A percentile compares a stretch with the other conserved stretches of the same genome.
These are phyloP conservation scores for Ochotona curzoniae DNA, from an alignment of 2,113 vertebrate genomes.

Conservation along the genomic window DNA sequence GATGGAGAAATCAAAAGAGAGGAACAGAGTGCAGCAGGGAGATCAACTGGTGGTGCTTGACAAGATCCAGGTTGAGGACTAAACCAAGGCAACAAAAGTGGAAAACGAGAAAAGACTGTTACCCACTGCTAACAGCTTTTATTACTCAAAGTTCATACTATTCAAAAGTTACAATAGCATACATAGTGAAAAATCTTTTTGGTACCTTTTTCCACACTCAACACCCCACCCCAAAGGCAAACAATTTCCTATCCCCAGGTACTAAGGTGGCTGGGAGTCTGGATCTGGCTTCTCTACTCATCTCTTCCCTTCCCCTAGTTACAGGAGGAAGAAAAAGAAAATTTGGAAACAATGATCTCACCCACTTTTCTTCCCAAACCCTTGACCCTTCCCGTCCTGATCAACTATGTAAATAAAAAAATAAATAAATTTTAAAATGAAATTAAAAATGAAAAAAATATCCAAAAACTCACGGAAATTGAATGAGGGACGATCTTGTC, in stretches of 20 bases:
- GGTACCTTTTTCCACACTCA: background rate
- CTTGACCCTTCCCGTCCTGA: too few relatives aligned
- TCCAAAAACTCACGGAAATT: too few relatives aligned
- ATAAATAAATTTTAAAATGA: too few relatives aligned
- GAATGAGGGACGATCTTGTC: too few relatives aligned
- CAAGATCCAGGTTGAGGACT: background rate
- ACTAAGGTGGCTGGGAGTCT: too few relatives aligned
- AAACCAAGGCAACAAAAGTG: background rate
- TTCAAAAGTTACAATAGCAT: conserved; percentile 18
- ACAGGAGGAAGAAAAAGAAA: too few relatives aligned
- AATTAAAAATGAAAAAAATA: too few relatives aligned
- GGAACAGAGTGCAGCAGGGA: background rate
- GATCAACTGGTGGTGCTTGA: background rate
- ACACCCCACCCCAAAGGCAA: background rate
- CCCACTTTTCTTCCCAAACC: too few relatives aligned
- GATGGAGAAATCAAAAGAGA: background rate
- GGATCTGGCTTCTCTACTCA: too few relatives aligned
- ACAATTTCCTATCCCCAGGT: background rate
- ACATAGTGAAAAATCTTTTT: conserved; percentile 29
- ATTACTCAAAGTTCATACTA: background rate
- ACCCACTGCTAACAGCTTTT: background rate
- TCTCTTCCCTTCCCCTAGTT: too few relatives aligned
- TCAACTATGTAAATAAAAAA: too few relatives aligned
- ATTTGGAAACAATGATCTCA: too few relatives aligned
- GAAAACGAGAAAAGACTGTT: background rate